A percentile compares a stretch with the other conserved stretches of the same genome.
phyloP scores from a whole-genome alignment of 1,140 invertebrate genomes.

The Macrostomum lignano region DNA sequence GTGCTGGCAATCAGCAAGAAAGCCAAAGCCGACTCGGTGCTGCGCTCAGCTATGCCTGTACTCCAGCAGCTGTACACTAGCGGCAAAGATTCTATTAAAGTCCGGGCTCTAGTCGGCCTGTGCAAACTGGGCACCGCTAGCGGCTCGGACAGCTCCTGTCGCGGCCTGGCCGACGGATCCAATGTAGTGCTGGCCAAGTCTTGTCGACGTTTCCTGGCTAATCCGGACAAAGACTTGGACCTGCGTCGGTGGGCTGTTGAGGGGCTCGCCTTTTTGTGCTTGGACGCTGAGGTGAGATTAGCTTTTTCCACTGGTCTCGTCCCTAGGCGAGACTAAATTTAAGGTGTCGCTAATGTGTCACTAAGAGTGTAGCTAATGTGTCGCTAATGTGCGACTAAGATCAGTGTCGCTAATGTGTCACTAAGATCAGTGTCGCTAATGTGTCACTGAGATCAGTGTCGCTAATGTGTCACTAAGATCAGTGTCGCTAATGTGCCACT shows the following conservation, averaged over 20 bases:
- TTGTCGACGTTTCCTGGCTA: conserved; percentile 38
- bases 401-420: no score
- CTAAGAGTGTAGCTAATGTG: no score
- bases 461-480: no score
- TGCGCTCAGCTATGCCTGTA: conserved; percentile 65
- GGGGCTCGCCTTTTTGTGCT: conserved; percentile 73
- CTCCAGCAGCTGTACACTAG: conserved; percentile 70
- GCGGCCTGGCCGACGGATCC: conserved; percentile 75
- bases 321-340: no score
- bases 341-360: no score
- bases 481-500: no score
- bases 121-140: conserved; percentile 84
- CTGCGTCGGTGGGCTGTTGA: conserved; percentile 81
- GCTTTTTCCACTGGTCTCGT: no score
- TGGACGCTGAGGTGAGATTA: conserved; percentile 97
- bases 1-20: conserved; percentile 84
- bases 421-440: no score
- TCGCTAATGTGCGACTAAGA: no score
- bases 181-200: conserved; percentile 68
- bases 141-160: conserved; percentile 69
- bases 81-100: conserved; percentile 56
- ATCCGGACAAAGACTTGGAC: conserved; percentile 49
- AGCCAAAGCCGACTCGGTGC: conserved; percentile 68
- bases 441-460: no score
- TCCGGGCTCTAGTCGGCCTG: conserved; percentile 39